Percentiles rank a stretch among this genome's conserved stretches.
These are phyloP conservation scores for Rhipidura dahli DNA, from an alignment of 2,113 vertebrate genomes.

Conservation along the genomic window DNA sequence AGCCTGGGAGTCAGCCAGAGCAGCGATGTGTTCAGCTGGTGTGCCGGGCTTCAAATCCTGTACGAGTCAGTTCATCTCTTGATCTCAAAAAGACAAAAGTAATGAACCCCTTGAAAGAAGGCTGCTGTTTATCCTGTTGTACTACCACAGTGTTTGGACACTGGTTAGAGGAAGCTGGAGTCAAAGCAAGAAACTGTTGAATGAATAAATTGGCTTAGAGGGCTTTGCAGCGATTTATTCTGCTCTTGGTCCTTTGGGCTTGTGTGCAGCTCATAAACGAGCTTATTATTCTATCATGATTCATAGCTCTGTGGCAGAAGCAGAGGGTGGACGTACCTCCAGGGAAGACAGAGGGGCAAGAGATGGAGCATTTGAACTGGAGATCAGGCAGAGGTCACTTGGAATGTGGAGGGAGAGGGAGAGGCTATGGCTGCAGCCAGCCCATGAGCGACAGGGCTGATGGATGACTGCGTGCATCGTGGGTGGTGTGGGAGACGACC, in stretches of 20 bases:
- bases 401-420: neutral
- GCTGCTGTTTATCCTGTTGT: conserved; percentile 14
- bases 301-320: conserved; percentile 32
- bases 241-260: conserved; percentile 35
- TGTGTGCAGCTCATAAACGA: conserved; percentile 42
- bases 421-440: neutral
- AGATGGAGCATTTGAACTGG: neutral
- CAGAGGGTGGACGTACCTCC: neutral
- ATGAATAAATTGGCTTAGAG: conserved; percentile 53
- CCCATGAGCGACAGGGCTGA: neutral
- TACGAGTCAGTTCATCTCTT: neutral
- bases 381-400: conserved; percentile 42
- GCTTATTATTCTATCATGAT: conserved; percentile 63
- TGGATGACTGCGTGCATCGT: rapidly evolving
- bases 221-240: conserved; percentile 63
- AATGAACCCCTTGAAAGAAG: conserved; percentile 2
- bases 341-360: conserved; percentile 18
- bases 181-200: conserved; percentile 24
- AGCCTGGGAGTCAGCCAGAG: neutral
- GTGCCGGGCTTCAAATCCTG: neutral
- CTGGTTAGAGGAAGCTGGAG: neutral
- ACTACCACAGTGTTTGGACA: neutral
- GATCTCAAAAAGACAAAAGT: neutral
- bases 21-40: neutral
- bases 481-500: rapidly evolving